Evolutionary conservation across 2,888 invertebrate genomes (phyloP).

Genomic region (Mythimna loreyi): DNA sequence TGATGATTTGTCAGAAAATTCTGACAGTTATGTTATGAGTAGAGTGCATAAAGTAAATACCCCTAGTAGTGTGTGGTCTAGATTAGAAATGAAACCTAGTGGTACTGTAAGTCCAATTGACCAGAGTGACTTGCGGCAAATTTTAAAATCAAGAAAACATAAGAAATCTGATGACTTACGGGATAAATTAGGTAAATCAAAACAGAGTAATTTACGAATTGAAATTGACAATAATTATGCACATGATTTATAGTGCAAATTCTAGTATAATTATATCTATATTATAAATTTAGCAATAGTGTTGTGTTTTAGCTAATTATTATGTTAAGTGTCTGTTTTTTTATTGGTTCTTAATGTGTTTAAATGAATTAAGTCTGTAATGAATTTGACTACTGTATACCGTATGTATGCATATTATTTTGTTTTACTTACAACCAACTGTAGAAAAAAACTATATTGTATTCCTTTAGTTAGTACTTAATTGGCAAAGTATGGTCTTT

Average conservation of each 20-base stretch:
- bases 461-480: slow-evolving; percentile 5
- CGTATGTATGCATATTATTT: slow-evolving; percentile 11
- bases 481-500: background rate
- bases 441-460: background rate
- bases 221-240: slow-evolving; percentile 87
- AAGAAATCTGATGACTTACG: slow-evolving; percentile 81
- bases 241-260: slow-evolving; percentile 69
- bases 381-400: slow-evolving; percentile 30
- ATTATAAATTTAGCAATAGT: slow-evolving; percentile 12
- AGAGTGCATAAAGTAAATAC: slow-evolving; percentile 87
- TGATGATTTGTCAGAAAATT: slow-evolving; percentile 77
- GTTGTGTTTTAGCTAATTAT: slow-evolving; percentile 41
- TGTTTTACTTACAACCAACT: slow-evolving; percentile 12
- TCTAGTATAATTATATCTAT: slow-evolving; percentile 32
- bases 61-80: slow-evolving; percentile 90
- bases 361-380: slow-evolving; percentile 25
- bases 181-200: slow-evolving; percentile 80
- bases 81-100: slow-evolving; percentile 83
- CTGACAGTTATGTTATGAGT: slow-evolving; percentile 87
- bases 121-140: slow-evolving; percentile 81
- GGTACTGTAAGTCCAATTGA: slow-evolving; percentile 62
- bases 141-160: slow-evolving; percentile 79
- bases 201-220: slow-evolving; percentile 85
- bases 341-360: slow-evolving; percentile 23
- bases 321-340: slow-evolving; percentile 19